These are phyloP conservation scores for Tragelaphus oryx DNA, from an alignment of 2,797 vertebrate species.

Conservation along the genomic window DNA sequence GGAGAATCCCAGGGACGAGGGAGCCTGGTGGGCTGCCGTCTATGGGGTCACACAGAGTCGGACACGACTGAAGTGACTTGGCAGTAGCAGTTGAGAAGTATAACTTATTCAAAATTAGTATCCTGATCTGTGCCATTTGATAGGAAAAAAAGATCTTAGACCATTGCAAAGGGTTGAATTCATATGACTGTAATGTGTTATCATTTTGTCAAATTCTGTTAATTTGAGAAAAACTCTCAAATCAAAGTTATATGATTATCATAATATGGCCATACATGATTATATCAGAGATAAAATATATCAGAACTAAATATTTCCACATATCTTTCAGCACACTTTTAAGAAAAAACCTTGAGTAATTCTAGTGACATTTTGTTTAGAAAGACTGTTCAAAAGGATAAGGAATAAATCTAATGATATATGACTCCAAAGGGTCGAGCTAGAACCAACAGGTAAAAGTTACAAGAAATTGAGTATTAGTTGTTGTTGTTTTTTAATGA, in stretches of 20 bases:
- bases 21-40: no score
- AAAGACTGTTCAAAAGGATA: neutral
- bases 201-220: neutral
- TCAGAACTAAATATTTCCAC: constrained; percentile 9
- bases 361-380: constrained; percentile 24
- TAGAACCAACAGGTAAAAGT: neutral
- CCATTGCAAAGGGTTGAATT: neutral
- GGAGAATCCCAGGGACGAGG: no score
- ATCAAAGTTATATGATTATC: neutral
- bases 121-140: neutral
- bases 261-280: neutral
- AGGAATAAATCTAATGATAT: neutral
- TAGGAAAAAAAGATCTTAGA: neutral
- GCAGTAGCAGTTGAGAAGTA: neutral
- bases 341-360: neutral
- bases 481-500: neutral
- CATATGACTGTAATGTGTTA: neutral
- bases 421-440: neutral
- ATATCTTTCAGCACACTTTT: neutral
- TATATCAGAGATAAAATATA: constrained; percentile 4
- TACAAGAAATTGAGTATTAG: neutral
- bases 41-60: no score
- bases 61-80: no score
- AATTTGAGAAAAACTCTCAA: neutral
- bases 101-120: neutral